Base-by-base conservation (phyloP, 2,888 invertebrate genomes). In the Lycia hirtaria region DNA sequence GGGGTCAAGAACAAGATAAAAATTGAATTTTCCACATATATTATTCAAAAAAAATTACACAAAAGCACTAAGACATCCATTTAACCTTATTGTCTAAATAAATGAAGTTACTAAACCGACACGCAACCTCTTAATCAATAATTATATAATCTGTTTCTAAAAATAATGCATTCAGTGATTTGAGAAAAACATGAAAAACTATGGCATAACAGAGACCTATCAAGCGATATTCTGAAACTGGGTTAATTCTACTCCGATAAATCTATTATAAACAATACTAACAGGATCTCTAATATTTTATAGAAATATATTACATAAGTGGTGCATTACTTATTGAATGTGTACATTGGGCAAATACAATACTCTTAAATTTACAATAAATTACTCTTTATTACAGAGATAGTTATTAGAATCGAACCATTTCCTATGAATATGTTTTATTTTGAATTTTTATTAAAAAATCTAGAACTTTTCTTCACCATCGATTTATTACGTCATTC, bases 11-110 rank as follows among this genome's bases (percentile, higher is more conserved):
- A 67, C 72, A 71, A 72, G 73, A 67, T 66, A 64, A 54, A 62
- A 54, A 35, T 60, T 66, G 74, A 80, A 74, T 91, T 91, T 90
- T 86, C 80, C 91, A 92, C 92, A 92, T 92, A 92, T 92, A 92
- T 92, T 92, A 92, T 88, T 89, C 89, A 92, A 92, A 92, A 89
- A 92, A 92, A 90, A 87, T 87, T 92, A 92, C 92, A 92, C 90
- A 91, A 92, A 92, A 92, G 92, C 92, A 92, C 92, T 92, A 92
- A 90, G 89, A 92, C 92, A 92, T 92, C 90, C 90, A 92, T 89
- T 90, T 88, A 90, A 90, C 81, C 92, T 92, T 92, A 92, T 87
- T 84, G 87, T 89, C 92, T 92, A 92, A 87, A 88, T 91, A 89
- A 92, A 92, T 85, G 89, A 90, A 90, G 81, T 82, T 48, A 87